phyloP scores from a whole-genome alignment of 2,797 vertebrate species.

The Eleutherodactylus coqui region DNA sequence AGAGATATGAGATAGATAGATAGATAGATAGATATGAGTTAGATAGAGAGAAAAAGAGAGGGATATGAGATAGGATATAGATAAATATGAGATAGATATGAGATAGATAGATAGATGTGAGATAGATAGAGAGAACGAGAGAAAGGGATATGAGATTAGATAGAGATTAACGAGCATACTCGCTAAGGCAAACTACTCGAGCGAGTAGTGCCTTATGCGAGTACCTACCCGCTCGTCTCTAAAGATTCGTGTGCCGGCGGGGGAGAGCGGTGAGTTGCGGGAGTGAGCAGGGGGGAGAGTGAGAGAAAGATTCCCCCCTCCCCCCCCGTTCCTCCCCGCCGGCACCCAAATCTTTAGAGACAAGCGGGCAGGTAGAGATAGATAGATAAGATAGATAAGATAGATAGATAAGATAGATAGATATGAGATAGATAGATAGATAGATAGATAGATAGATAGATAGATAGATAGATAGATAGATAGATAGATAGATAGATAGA shows the following conservation, averaged over 20 bases:
- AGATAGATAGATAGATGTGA: not conserved
- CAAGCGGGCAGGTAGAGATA: too few species aligned
- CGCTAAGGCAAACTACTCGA: too few species aligned
- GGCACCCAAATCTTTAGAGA: too few species aligned
- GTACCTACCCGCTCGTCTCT: too few species aligned
- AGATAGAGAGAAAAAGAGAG: not conserved
- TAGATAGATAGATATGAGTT: not conserved
- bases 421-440: not conserved
- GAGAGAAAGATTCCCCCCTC: too few species aligned
- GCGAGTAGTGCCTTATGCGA: too few species aligned
- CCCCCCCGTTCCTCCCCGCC: too few species aligned
- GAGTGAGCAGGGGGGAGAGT: too few species aligned
- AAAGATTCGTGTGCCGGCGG: too few species aligned
- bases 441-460: constrained; percentile 12
- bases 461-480: constrained; percentile 12
- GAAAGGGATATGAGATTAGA: too few species aligned
- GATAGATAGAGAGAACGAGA: not conserved
- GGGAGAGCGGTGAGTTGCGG: too few species aligned
- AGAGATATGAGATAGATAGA: not conserved
- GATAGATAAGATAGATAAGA: not conserved
- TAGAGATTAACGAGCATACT: too few species aligned
- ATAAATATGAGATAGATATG: not conserved
- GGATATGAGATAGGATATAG: not conserved
- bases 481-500: constrained; percentile 9
- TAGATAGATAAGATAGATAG: not conserved